Evolutionary conservation across 2,797 vertebrate species (phyloP).

Genomic region (Philypnodon macrostomus): DNA sequence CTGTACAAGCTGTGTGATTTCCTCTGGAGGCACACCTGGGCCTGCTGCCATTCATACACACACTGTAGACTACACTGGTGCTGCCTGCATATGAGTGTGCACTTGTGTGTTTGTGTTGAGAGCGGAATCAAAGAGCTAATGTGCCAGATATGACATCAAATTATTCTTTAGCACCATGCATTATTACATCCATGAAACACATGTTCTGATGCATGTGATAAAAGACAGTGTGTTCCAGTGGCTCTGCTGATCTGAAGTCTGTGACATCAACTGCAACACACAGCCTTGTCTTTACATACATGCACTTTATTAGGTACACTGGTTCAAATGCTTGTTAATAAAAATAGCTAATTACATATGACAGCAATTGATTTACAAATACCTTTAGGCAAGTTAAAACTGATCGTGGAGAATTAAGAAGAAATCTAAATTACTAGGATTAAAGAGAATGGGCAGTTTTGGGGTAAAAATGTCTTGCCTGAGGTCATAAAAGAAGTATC

Average conservation of each 20-base stretch:
- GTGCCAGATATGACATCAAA: conserved; percentile 17
- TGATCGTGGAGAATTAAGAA: no score
- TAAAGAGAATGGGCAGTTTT: no score
- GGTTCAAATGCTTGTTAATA: no score
- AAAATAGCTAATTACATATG: no score
- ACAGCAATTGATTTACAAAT: no score
- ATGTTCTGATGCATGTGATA: conserved; percentile 12
- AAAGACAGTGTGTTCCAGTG: background rate
- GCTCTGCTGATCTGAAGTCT: conserved; percentile 11
- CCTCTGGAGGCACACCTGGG: conserved; percentile 66
- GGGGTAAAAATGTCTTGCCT: no score
- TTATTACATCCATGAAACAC: conserved; percentile 39
- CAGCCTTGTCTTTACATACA: background rate
- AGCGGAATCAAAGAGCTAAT: conserved; percentile 7
- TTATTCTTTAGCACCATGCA: conserved; percentile 18
- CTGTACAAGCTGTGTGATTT: conserved; percentile 71
- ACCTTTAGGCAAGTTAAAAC: no score
- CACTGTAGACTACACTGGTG: no score
- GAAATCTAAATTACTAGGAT: no score
- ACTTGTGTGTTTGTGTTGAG: conserved; percentile 8
- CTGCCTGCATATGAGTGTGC: no score
- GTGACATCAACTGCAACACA: background rate
- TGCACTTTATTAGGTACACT: no score
- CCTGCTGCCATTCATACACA: conserved; percentile 37
- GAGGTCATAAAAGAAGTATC: no score